Evolutionary conservation across 2,113 vertebrate species (phyloP), one percentile per base, ranked within the genome.

Genomic region (Indicator indicator): DNA sequence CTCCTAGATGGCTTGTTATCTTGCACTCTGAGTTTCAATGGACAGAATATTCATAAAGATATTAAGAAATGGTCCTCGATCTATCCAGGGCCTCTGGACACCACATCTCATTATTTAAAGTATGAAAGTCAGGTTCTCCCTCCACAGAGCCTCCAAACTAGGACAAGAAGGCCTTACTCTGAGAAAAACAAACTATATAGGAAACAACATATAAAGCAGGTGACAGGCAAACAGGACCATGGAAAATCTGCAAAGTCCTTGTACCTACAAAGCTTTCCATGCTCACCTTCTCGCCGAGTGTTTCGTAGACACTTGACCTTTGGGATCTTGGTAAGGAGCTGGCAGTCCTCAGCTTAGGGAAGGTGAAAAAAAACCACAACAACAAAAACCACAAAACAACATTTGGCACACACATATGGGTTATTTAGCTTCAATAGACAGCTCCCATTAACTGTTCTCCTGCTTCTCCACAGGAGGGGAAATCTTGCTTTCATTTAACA

Each of bases 271-370:
- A 91, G 33, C 5, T 63, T 64, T 79, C 38, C 84, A 93, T 46
- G 97, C 98, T 98, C 94, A 99, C 99, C 99, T 98, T 99, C 99
- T 96, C 99, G 96, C 19, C 97, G 97, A 40, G 90, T 97, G 71
- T 99, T 99, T 87, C 99, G 98, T 80, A 99, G 97, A 96, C 99
- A 99, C 91, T 98, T 99, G 84, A 99, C 98, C 96, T 99, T 99
- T 73, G 99, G 99, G 94, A 99, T 99, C 97, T 98, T 99, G 54
- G 98, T 97, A 83, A 99, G 99, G 94, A 99, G 99, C 96, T 99
- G 98, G 96, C 99, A 99, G 97, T 99, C 99, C 40, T 99, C 99
- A 94, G 99, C 99, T 99, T 95, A 77, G 65, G 79, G 71, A 86
- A 92, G 58, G 69, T 27, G 88, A 94, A 94, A 85, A 93, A 56